Percentiles rank a stretch among this genome's conserved stretches.
These are phyloP conservation scores for Sarcophaga subvicina DNA, from an alignment of 2,888 invertebrate genomes.

Conservation along the genomic window DNA sequence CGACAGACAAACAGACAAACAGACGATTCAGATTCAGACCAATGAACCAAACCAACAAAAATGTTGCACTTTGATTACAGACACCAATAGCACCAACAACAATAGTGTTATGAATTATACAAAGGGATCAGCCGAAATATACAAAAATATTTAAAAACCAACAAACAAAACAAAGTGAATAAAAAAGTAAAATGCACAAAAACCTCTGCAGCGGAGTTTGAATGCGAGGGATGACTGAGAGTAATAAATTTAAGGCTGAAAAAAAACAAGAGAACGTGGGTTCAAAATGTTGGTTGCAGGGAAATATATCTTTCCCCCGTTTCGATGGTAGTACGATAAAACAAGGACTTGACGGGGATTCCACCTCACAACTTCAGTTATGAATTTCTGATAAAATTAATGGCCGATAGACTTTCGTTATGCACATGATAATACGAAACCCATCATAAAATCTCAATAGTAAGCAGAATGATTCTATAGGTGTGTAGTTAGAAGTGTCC, in stretches of 20 bases:
- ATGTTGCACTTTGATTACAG: constrained; percentile 26
- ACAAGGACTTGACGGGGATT: too few species aligned
- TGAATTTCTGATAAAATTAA: too few species aligned
- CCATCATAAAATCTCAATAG: too few species aligned
- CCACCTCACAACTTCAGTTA: too few species aligned
- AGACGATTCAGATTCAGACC: neutral
- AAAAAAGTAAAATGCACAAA: neutral
- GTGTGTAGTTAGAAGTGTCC: too few species aligned
- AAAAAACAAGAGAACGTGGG: too few species aligned
- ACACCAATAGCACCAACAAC: neutral
- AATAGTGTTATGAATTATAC: neutral
- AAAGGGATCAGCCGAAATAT: neutral
- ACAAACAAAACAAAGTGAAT: neutral
- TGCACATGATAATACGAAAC: too few species aligned
- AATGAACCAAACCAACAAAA: constrained; percentile 2
- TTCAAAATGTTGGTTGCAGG: too few species aligned
- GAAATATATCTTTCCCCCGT: too few species aligned
- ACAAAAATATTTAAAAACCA: neutral
- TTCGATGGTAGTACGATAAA: too few species aligned
- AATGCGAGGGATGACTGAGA: neutral
- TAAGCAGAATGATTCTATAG: too few species aligned
- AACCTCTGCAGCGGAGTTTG: neutral
- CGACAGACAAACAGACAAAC: neutral
- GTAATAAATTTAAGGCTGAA: neutral
- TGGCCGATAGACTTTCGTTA: too few species aligned